Evolutionary conservation across 1,140 invertebrate species (phyloP).

Genomic region (Drosophila santomea): DNA sequence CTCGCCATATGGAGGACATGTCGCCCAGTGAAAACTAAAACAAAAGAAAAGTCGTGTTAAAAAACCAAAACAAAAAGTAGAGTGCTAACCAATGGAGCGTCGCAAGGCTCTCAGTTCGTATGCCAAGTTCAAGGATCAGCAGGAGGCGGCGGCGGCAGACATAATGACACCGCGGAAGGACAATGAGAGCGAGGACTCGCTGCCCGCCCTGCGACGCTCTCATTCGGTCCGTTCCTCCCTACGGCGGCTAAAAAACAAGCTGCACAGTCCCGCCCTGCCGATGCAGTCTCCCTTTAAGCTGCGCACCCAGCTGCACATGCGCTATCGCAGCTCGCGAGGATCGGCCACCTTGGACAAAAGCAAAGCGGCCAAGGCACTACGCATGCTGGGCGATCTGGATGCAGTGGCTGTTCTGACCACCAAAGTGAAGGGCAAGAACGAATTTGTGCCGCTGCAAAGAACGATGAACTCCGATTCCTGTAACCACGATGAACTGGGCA

Average conservation of each 20-base stretch:
- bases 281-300: constrained; percentile 80
- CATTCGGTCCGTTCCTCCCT: constrained; percentile 90
- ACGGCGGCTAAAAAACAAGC: constrained; percentile 86
- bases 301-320: constrained; percentile 65
- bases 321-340: constrained; percentile 45
- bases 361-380: constrained; percentile 55
- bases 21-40: neutral
- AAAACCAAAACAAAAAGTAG: constrained; percentile 32
- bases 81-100: constrained; percentile 63
- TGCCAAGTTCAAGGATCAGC: constrained; percentile 62
- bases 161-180: constrained; percentile 59
- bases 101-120: constrained; percentile 67
- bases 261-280: constrained; percentile 64
- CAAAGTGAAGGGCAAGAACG: constrained; percentile 60
- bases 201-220: constrained; percentile 87
- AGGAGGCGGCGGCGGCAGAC: constrained; percentile 76
- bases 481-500: constrained; percentile 54
- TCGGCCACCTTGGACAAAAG: constrained; percentile 48
- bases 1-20: neutral
- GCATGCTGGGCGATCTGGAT: constrained; percentile 64
- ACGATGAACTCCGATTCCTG: constrained; percentile 17
- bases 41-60: constrained; percentile 5
- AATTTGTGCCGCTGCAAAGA: constrained; percentile 56
- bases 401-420: constrained; percentile 61
- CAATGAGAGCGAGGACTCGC: constrained; percentile 36